A percentile compares a stretch with the other conserved stretches of the same genome.
phyloP scores from a whole-genome alignment of 2,888 invertebrate species.

The Petrophora chlorosata region DNA sequence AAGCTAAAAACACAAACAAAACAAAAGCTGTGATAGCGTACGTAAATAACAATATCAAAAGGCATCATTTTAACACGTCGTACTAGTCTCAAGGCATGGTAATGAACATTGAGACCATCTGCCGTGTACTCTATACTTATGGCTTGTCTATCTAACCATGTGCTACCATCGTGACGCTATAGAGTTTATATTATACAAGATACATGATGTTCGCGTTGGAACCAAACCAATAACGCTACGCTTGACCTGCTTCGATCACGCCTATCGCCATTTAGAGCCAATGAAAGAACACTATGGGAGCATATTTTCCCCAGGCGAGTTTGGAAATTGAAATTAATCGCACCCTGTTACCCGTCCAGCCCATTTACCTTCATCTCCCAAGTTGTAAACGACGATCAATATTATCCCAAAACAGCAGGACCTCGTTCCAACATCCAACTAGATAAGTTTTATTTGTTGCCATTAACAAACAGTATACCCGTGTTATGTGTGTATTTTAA shows the following conservation, averaged over 20 bases:
- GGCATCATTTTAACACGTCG: slow-evolving; percentile 5
- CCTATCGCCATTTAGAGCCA: slow-evolving; percentile 19
- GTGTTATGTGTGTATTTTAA: slow-evolving; percentile 3
- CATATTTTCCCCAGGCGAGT: background rate
- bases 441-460: slow-evolving; percentile 17
- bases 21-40: too few species aligned
- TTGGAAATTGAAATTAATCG: slow-evolving; percentile 15
- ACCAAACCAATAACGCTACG: slow-evolving; percentile 35
- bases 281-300: slow-evolving; percentile 1
- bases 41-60: slow-evolving; percentile 2
- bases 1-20: too few species aligned
- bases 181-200: slow-evolving; percentile 21
- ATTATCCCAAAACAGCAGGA: slow-evolving; percentile 16
- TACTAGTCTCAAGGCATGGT: slow-evolving; percentile 21
- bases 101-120: slow-evolving; percentile 39
- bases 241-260: slow-evolving; percentile 39
- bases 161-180: slow-evolving; percentile 29
- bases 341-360: background rate
- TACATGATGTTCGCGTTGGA: slow-evolving; percentile 18
- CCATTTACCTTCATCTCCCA: slow-evolving; percentile 14
- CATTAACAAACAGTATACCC: background rate
- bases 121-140: slow-evolving; percentile 36
- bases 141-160: slow-evolving; percentile 35
- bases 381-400: slow-evolving; percentile 20
- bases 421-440: background rate